Evolutionary conservation across 2,113 vertebrate species (phyloP), one percentile per base, ranked within the genome.

Genomic region (Galbula dea): DNA sequence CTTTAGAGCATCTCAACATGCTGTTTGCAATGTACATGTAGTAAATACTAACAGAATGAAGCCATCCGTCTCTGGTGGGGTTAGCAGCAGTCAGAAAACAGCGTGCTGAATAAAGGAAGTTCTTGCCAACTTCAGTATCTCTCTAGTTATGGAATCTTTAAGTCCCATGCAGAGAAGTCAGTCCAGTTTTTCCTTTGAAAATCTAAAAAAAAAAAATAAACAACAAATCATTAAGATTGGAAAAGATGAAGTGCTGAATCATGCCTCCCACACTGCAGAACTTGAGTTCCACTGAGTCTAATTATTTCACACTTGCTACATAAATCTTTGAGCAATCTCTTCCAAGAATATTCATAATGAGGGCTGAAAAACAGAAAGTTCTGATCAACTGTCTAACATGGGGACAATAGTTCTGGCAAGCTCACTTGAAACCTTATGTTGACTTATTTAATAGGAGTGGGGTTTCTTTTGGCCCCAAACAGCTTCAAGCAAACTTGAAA

Each of bases 161-260:
- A 83, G 87, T 61, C 39, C 59, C 79, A 83, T 29, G 15, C 65
- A 78, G 61, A 83, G 79, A 85, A 92, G 30, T 76, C 68, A 63
- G 87, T 71, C 61, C 87, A 59, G 23, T 77, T 95, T 86, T 94
- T n/a, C 37, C 52, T 45, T 59, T 90, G 63, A 87, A 95, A 89
- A 86, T 78, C 48, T 57, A 10, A 9, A 67, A 32, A 69, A 79
- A 89, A 52, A 63, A 29, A 73, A 55, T 32, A 89, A 89, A 54
- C 57, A 87, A 52, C 63, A 83, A 46, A 82, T 72, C 81, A 82
- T 88, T 92, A 88, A 57, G 1, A 4, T n/a, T 45, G 81, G 48
- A 73, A n/a, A 85, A 83, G 84, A 74, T 46, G 59, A 87, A 94
- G 59, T 77, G 94, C 94, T 95, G 94, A 93, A 59, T 95, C 93